A percentile compares a stretch with the other conserved stretches of the same genome.
Evolutionary conservation across 2,888 invertebrate species (phyloP).

Genomic region (Luperina testacea): DNA sequence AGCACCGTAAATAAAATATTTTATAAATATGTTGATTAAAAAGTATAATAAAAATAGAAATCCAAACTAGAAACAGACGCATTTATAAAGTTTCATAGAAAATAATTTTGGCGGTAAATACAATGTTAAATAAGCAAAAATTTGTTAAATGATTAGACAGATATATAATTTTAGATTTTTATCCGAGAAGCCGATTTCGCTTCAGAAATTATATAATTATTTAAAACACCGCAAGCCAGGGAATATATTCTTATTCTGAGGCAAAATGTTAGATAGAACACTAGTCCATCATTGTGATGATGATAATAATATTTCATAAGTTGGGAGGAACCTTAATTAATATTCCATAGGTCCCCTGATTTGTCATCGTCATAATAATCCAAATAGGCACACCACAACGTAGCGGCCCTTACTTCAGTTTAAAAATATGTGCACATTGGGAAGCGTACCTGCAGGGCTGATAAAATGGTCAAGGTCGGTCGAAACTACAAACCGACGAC

Average conservation of each 20-base stretch:
- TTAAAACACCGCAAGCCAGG: conserved; percentile 17
- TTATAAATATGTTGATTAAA: conserved; percentile 38
- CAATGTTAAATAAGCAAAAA: conserved; percentile 32
- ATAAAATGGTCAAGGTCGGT: neutral
- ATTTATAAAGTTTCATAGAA: conserved; percentile 38
- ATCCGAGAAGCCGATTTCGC: conserved; percentile 14
- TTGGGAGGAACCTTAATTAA: conserved; percentile 25
- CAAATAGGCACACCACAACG: conserved; percentile 21
- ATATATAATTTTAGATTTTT: conserved; percentile 11
- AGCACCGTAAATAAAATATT: conserved; percentile 62
- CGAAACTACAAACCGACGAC: conserved; percentile 10
- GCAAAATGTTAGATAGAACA: conserved; percentile 13
- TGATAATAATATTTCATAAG: conserved; percentile 36
- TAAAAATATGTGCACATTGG: neutral
- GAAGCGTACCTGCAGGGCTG: neutral
- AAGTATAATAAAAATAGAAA: conserved; percentile 40
- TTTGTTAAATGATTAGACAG: conserved; percentile 29
- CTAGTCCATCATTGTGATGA: conserved; percentile 22
- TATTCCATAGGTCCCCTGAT: conserved; percentile 14
- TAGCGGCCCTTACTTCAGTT: conserved; percentile 20
- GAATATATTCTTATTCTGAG: conserved; percentile 28
- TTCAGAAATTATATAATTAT: conserved; percentile 29
- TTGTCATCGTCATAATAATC: conserved; percentile 15
- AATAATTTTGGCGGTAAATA: conserved; percentile 55
- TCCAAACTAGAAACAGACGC: conserved; percentile 25